Percentiles rank a stretch among this genome's conserved stretches.
phyloP scores from a whole-genome alignment of 2,888 invertebrate species.

The Trilocha varians region DNA sequence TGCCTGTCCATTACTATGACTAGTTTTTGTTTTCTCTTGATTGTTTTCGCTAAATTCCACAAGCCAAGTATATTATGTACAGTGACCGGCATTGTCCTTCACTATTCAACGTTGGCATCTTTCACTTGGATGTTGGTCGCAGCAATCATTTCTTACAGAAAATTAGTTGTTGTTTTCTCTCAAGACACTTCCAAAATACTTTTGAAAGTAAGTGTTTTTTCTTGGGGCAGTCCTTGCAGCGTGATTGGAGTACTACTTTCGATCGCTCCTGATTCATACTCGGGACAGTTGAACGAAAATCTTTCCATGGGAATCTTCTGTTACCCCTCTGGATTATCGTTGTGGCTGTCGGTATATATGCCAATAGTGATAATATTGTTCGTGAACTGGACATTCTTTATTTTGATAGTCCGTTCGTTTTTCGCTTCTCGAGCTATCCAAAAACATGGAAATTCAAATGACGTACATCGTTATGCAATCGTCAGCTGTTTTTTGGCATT shows the following conservation, averaged over 20 bases:
- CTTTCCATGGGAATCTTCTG: conserved; percentile 59
- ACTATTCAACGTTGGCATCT: conserved; percentile 77
- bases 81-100: conserved; percentile 72
- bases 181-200: conserved; percentile 74
- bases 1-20: conserved; percentile 65
- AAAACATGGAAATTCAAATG: conserved; percentile 61
- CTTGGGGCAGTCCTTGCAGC: conserved; percentile 75
- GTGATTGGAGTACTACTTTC: conserved; percentile 65
- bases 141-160: conserved; percentile 77
- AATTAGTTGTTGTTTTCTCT: conserved; percentile 77
- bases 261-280: conserved; percentile 57
- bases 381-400: conserved; percentile 73
- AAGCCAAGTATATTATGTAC: conserved; percentile 61
- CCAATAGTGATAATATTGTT: conserved; percentile 68
- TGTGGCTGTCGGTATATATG: conserved; percentile 70
- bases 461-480: conserved; percentile 69
- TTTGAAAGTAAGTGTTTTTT: conserved; percentile 74
- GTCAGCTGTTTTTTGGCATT: conserved; percentile 75
- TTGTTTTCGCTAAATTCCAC: conserved; percentile 42
- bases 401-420: conserved; percentile 70
- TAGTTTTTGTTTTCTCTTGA: conserved; percentile 46
- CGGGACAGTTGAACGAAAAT: conserved; percentile 45
- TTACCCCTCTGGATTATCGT: conserved; percentile 67
- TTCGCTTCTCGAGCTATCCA: conserved; percentile 63
- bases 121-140: conserved; percentile 84